These are phyloP conservation scores for Myotis myotis DNA, from an alignment of 2,797 vertebrate species.

Conservation along the genomic window DNA sequence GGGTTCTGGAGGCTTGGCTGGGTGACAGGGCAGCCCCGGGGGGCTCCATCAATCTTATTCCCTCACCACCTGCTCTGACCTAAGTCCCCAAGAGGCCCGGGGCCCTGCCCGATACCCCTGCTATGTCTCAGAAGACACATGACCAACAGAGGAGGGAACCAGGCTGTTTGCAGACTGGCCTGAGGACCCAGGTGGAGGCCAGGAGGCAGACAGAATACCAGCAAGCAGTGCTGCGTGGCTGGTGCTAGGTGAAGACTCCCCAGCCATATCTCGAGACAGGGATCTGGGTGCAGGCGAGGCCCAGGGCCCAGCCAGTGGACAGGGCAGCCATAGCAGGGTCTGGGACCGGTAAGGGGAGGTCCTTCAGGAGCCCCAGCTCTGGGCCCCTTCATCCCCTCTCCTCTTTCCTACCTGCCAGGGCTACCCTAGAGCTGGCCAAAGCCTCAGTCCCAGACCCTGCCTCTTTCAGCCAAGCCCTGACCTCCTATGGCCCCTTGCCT, in stretches of 20 bases:
- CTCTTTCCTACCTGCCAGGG: accelerated
- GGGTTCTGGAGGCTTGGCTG: conserved; percentile 10
- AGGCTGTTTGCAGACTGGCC: not conserved
- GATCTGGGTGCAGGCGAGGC: not conserved
- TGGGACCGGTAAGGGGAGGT: no score
- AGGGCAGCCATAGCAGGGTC: accelerated
- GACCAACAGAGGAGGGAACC: no score
- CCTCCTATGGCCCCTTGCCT: accelerated
- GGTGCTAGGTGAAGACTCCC: not conserved
- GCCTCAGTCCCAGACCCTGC: not conserved
- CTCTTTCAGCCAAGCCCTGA: not conserved
- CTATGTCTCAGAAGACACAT: accelerated
- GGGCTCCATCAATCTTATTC: not conserved
- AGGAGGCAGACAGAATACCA: not conserved
- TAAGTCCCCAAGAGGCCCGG: not conserved
- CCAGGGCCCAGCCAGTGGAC: accelerated
- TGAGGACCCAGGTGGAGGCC: not conserved
- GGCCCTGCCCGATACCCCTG: accelerated
- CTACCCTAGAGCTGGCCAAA: accelerated
- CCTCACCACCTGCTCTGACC: not conserved
- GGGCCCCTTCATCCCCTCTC: no score
- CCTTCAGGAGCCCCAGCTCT: not conserved
- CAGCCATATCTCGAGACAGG: accelerated
- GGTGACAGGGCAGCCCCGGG: conserved; percentile 31
- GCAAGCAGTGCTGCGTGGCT: accelerated